Conservation (phyloP, 2,888 invertebrate genomes). For the Disparrhopalites patrizii region DNA sequence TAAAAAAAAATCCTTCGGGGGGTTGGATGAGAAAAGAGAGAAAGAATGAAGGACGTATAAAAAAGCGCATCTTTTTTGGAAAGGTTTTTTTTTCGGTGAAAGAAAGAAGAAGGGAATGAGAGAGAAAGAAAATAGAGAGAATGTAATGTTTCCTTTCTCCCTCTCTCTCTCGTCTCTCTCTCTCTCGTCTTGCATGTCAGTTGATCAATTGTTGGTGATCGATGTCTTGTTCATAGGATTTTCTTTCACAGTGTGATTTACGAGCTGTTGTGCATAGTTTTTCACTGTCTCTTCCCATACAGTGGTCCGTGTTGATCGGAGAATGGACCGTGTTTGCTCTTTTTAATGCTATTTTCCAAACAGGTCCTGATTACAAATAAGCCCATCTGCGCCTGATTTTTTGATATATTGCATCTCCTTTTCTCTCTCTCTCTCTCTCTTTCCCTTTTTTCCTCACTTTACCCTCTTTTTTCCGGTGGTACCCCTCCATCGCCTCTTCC, state of each 20-base stretch:
- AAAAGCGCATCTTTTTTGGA: no score
- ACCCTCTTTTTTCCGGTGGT: not conserved
- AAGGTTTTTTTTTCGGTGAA: no score
- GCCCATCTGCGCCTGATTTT: conserved; percentile 49
- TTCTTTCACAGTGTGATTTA: conserved; percentile 49
- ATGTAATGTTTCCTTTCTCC: conserved; percentile 15
- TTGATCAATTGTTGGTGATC: conserved; percentile 49
- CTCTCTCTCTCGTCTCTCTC: conserved; percentile 16
- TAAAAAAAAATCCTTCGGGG: conserved; percentile 1
- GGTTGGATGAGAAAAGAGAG: conserved; percentile 1
- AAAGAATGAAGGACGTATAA: no score
- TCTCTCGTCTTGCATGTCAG: conserved; percentile 34
- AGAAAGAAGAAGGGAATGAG: not conserved
- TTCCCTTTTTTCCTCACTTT: not conserved
- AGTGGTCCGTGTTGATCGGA: conserved; percentile 35
- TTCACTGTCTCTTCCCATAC: conserved; percentile 47
- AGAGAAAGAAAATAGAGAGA: not conserved
- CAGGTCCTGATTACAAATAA: conserved; percentile 49
- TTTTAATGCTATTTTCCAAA: conserved; percentile 48
- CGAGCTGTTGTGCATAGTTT: conserved; percentile 49
- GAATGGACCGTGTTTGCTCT: conserved; percentile 40
- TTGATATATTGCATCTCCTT: conserved; percentile 47
- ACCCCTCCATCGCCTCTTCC: not conserved
- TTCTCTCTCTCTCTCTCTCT: not conserved
- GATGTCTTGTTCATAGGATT: conserved; percentile 49